Conservation (phyloP, 1,140 invertebrate genomes). For the Drosophila erecta region DNA sequence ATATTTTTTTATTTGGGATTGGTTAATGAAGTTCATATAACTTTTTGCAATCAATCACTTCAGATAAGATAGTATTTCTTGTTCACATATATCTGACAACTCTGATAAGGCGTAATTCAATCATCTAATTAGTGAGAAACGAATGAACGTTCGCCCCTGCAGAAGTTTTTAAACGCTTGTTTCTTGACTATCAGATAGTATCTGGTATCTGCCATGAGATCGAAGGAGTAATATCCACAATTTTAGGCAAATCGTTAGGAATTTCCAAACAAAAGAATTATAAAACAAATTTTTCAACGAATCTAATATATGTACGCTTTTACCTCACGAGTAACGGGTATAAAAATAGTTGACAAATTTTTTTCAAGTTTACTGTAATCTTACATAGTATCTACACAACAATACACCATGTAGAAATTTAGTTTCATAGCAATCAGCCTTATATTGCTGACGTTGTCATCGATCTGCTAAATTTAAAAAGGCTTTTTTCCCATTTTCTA, state of each 20-base stretch:
- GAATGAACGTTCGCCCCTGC: too few relatives aligned
- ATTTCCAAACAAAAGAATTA: too few relatives aligned
- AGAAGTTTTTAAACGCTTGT: background rate
- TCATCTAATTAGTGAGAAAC: constrained; percentile 10
- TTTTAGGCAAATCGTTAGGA: too few relatives aligned
- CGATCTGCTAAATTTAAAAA: background rate
- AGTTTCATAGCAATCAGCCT: background rate
- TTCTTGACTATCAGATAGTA: too few relatives aligned
- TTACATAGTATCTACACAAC: background rate
- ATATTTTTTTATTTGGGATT: background rate
- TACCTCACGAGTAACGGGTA: too few relatives aligned
- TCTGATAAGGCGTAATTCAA: constrained; percentile 9
- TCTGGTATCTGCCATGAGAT: too few relatives aligned
- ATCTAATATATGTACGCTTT: too few relatives aligned
- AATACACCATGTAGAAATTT: background rate
- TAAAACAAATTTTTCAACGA: too few relatives aligned
- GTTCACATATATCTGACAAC: background rate
- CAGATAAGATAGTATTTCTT: constrained; percentile 22
- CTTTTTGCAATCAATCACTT: constrained; percentile 1
- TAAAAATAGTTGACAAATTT: background rate
- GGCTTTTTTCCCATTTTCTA: too few relatives aligned
- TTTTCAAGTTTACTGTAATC: background rate
- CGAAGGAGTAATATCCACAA: too few relatives aligned
- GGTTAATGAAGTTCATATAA: constrained; percentile 1
- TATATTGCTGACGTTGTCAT: background rate